Conservation (phyloP, 2,797 vertebrate species). For the Oryzias sinensis region DNA sequence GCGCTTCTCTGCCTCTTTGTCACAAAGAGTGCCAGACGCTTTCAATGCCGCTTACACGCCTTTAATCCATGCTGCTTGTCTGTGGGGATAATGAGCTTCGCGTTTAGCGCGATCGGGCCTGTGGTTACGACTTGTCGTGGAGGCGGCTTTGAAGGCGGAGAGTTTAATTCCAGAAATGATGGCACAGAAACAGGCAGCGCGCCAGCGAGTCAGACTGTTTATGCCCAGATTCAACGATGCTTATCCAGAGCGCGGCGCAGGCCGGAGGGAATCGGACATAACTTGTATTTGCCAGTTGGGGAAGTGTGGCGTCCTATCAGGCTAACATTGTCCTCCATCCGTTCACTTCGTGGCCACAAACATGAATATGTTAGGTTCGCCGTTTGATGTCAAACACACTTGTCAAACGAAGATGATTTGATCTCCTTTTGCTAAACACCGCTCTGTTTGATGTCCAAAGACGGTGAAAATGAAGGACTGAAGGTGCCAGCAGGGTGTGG, state of each 20-base stretch:
- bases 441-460: neutral
- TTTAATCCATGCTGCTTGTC: constrained; percentile 6
- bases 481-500: no score
- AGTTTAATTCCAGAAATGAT: no score
- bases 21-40: constrained; percentile 13
- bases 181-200: constrained; percentile 16
- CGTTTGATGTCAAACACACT: constrained; percentile 14
- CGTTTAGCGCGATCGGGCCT: no score
- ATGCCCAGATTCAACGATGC: constrained; percentile 36
- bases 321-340: no score
- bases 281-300: constrained; percentile 1
- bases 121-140: neutral
- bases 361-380: no score
- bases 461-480: neutral
- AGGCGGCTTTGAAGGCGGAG: no score
- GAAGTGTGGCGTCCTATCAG: constrained; percentile 15
- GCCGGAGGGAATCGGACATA: no score
- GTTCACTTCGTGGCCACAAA: no score
- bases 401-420: neutral
- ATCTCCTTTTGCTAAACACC: constrained; percentile 1
- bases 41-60: constrained; percentile 12
- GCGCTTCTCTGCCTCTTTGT: constrained; percentile 11
- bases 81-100: constrained; percentile 1
- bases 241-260: no score
- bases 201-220: constrained; percentile 48